Conservation (phyloP, 2,888 invertebrate species). For the Therioaphis trifolii region DNA sequence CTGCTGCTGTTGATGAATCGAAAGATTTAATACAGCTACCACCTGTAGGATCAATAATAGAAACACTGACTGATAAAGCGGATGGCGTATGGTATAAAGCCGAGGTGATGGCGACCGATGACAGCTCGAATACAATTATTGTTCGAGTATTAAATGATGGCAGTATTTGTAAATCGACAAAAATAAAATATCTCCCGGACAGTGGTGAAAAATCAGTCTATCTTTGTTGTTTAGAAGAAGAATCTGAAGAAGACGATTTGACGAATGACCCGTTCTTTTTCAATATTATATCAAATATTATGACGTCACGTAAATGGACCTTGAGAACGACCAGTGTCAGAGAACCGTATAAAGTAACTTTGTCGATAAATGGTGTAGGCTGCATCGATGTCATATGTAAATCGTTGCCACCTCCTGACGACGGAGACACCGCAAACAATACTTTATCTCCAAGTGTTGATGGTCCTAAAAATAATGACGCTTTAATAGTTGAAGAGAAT, state of each 20-base stretch:
- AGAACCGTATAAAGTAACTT: conserved; percentile 41
- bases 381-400: conserved; percentile 23
- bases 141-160: conserved; percentile 21
- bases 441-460: no score
- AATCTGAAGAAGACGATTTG: background rate
- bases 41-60: conserved; percentile 1
- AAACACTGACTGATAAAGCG: conserved; percentile 1
- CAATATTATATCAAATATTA: background rate
- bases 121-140: background rate
- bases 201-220: conserved; percentile 5
- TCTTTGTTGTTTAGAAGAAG: conserved; percentile 2
- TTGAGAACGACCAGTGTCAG: conserved; percentile 21
- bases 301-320: conserved; percentile 19
- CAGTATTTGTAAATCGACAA: conserved; percentile 10
- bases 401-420: no score
- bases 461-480: no score
- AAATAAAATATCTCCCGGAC: background rate
- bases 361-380: background rate
- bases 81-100: conserved; percentile 26
- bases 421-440: no score
- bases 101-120: background rate
- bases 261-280: conserved; percentile 11
- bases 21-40: background rate
- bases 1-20: background rate
- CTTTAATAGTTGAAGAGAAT: background rate